These are phyloP conservation scores for Telenomus remus DNA, from an alignment of 1,140 invertebrate species.

Conservation along the genomic window DNA sequence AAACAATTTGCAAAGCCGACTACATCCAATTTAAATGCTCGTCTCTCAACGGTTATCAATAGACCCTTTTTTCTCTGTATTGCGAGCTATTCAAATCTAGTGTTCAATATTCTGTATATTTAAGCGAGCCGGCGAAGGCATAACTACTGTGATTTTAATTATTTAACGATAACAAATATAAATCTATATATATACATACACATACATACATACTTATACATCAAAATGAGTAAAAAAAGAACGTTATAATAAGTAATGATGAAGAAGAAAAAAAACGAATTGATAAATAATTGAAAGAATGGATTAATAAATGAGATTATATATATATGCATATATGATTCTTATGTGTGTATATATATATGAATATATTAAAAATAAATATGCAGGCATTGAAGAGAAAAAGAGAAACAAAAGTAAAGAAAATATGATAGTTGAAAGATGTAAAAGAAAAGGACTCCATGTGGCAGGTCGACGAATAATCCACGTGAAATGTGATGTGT, in stretches of 20 bases:
- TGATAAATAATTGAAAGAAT: conserved; percentile 18
- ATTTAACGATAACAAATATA: conserved; percentile 74
- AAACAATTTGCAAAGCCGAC: conserved; percentile 25
- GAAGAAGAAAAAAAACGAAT: too few relatives aligned
- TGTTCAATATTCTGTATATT: conserved; percentile 72
- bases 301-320: conserved; percentile 27
- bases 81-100: conserved; percentile 72
- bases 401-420: too few relatives aligned
- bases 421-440: conserved; percentile 48
- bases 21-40: conserved; percentile 42
- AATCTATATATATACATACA: conserved; percentile 24
- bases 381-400: conserved; percentile 21
- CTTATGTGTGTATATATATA: conserved; percentile 31
- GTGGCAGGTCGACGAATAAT: conserved; percentile 62
- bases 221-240: conserved; percentile 28
- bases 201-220: conserved; percentile 18
- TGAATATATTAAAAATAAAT: conserved; percentile 42
- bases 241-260: not conserved
- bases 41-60: conserved; percentile 41
- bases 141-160: conserved; percentile 77
- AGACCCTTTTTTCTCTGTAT: conserved; percentile 64
- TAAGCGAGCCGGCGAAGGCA: conserved; percentile 74
- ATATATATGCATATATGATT: conserved; percentile 36
- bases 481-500: conserved; percentile 74
- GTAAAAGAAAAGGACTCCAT: conserved; percentile 65